phyloP scores from a whole-genome alignment of 2,113 vertebrate genomes.

The Urocitellus parryii region DNA sequence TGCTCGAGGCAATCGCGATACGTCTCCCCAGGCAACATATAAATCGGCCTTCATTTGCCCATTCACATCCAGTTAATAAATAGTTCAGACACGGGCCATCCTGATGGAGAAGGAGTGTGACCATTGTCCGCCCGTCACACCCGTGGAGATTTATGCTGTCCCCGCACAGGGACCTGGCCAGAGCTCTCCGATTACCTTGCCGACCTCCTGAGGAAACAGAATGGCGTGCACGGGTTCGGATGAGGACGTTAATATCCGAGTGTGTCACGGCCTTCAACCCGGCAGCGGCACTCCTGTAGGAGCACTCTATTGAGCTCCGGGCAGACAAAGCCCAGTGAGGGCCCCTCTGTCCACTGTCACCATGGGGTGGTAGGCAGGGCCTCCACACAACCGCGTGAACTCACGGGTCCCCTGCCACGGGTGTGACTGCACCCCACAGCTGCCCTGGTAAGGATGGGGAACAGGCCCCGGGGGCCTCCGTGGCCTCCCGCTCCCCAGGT shows the following conservation, averaged over 20 bases:
- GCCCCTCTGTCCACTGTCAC: constrained; percentile 27
- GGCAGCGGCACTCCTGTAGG: constrained; percentile 75
- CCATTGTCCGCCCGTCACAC: constrained; percentile 92
- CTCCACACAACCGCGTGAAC: background rate
- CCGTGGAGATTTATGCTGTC: constrained; percentile 94
- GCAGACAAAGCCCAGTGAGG: constrained; percentile 70
- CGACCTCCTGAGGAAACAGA: constrained; percentile 89
- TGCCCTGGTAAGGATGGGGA: background rate
- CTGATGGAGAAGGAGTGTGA: constrained; percentile 88
- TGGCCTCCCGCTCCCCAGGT: background rate
- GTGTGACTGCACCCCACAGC: background rate
- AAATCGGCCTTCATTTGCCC: constrained; percentile 92
- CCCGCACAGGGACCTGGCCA: constrained; percentile 89
- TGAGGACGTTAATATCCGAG: constrained; percentile 84
- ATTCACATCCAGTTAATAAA: constrained; percentile 95
- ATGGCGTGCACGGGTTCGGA: constrained; percentile 86
- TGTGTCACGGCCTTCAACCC: constrained; percentile 71
- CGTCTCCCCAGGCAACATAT: constrained; percentile 90
- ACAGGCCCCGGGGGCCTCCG: background rate
- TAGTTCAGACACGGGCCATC: constrained; percentile 88
- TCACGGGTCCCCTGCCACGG: background rate
- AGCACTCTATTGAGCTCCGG: constrained; percentile 75
- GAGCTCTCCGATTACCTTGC: constrained; percentile 93
- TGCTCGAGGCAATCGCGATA: constrained; percentile 87
- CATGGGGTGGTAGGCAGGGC: fast-evolving